A percentile compares a stretch with the other conserved stretches of the same genome.
Evolutionary conservation across 2,888 invertebrate species (phyloP).

Genomic region (Gastracanthus pulcherrimus): DNA sequence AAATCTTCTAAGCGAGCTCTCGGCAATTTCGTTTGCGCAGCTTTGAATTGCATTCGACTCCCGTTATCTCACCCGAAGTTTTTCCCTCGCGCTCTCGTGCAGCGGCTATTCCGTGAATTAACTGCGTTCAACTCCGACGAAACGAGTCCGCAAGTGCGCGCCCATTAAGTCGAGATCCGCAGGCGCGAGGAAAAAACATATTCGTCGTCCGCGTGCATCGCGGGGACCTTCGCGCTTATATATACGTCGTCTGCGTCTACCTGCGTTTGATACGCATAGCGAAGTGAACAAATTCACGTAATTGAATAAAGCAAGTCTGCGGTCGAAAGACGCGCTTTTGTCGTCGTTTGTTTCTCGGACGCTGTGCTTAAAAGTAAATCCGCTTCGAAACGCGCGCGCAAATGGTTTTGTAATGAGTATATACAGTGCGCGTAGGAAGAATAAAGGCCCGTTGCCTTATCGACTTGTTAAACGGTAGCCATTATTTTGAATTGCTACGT

Average conservation of each 20-base stretch:
- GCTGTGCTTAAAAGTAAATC: background rate
- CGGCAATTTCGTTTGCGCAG: background rate
- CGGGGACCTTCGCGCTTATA: background rate
- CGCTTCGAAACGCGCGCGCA: background rate
- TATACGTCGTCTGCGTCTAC: too few relatives aligned
- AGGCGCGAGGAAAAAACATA: background rate
- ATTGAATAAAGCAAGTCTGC: too few relatives aligned
- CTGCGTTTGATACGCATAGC: too few relatives aligned
- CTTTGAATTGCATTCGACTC: background rate
- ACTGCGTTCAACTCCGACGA: slow-evolving; percentile 31
- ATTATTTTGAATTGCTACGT: background rate
- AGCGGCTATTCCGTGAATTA: slow-evolving; percentile 40
- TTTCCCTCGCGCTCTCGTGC: slow-evolving; percentile 15
- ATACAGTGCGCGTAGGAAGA: background rate
- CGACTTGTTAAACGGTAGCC: background rate
- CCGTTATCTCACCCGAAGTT: slow-evolving; percentile 41
- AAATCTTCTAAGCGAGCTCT: background rate
- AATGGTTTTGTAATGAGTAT: background rate
- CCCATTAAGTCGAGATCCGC: background rate
- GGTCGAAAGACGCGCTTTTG: background rate
- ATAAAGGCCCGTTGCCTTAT: background rate
- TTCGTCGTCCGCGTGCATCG: background rate
- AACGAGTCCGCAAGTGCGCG: slow-evolving; percentile 19
- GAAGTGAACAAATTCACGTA: too few relatives aligned
- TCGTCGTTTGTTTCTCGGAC: background rate